A percentile compares a stretch with the other conserved stretches of the same genome.
Evolutionary conservation across 30 jellyfish, hydroid and myxozoan genomes (phyloP).

Genomic region (Aurelia aurita complex sp. Pacific): DNA sequence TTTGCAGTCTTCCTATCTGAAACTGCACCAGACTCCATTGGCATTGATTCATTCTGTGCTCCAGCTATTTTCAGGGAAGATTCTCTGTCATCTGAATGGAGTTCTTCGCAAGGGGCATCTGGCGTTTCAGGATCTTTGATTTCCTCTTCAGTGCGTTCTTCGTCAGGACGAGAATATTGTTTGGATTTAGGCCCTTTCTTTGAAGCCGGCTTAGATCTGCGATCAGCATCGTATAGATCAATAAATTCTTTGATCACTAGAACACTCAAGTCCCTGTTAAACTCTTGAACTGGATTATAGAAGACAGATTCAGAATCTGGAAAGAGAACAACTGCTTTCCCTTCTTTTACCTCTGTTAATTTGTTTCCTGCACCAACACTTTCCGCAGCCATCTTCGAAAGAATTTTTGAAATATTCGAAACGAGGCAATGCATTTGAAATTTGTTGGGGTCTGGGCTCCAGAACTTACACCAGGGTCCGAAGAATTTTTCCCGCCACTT

Average conservation of each 20-base stretch:
- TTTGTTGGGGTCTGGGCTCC: neutral
- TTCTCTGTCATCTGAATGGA: neutral
- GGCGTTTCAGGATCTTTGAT: neutral
- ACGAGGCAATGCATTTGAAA: neutral
- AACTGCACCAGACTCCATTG: too few species aligned
- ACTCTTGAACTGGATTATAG: conserved; percentile 94
- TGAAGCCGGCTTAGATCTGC: neutral
- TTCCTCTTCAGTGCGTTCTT: neutral
- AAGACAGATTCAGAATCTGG: conserved; percentile 78
- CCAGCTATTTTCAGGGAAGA: neutral
- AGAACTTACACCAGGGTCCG: neutral
- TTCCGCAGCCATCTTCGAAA: neutral
- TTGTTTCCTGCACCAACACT: neutral
- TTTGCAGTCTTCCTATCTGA: neutral
- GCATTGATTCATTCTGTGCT: neutral
- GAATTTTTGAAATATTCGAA: neutral
- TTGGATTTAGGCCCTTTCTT: neutral
- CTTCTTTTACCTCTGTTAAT: conserved; percentile 71
- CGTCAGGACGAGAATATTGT: neutral
- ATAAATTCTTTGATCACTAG: conserved; percentile 72
- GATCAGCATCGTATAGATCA: conserved; percentile 1
- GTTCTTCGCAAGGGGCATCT: neutral
- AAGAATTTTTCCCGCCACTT: neutral
- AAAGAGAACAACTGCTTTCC: conserved; percentile 77
- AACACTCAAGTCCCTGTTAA: conserved; percentile 87